Conservation (phyloP, 2,797 vertebrate species). For the Trichosurus vulpecula region DNA sequence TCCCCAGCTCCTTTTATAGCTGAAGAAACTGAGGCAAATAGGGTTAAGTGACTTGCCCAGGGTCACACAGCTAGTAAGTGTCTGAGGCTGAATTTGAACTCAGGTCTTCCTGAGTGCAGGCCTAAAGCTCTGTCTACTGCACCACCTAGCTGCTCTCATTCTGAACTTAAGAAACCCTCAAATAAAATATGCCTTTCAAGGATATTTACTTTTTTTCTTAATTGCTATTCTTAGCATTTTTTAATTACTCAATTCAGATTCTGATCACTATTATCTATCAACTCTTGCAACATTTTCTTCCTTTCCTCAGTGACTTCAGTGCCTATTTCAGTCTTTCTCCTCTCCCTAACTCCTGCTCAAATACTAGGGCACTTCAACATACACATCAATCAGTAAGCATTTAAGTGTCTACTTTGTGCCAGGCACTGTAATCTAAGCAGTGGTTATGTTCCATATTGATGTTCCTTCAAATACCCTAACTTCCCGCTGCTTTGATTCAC, state of each 20-base stretch:
- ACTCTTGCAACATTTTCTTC: neutral
- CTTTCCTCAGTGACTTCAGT: neutral
- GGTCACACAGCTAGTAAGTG: neutral
- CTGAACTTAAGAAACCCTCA: neutral
- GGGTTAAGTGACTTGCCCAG: neutral
- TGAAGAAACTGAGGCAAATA: neutral
- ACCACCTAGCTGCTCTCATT: neutral
- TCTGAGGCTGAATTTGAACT: neutral
- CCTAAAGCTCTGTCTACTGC: neutral
- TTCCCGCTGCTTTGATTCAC: neutral
- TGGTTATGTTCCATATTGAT: neutral
- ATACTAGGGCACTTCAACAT: neutral
- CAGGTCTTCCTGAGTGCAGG: neutral
- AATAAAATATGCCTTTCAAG: neutral
- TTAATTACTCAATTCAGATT: neutral
- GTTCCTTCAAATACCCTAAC: neutral
- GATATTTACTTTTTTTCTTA: neutral
- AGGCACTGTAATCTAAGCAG: neutral
- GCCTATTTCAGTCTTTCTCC: neutral
- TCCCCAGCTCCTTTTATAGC: neutral
- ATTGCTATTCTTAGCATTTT: neutral
- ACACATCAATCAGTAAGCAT: too few species aligned
- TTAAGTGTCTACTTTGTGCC: neutral
- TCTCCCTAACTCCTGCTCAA: neutral
- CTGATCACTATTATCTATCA: neutral